Evolutionary conservation across 2,888 invertebrate species (phyloP).

Genomic region (Liodrosophila aerea): DNA sequence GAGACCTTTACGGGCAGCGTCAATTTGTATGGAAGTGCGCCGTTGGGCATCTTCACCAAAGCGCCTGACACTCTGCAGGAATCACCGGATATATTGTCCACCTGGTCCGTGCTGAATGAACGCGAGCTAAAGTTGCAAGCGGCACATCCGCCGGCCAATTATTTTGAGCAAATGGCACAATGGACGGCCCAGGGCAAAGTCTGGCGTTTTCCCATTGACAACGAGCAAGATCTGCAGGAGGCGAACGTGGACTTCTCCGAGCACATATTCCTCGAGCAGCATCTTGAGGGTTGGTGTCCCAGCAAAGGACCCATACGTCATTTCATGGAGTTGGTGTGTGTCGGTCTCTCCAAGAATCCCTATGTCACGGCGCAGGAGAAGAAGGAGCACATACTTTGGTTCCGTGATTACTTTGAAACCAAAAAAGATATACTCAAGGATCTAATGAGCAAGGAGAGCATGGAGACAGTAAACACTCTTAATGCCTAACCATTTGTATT

Average conservation of each 20-base stretch:
- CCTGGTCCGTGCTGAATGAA: conserved; percentile 87
- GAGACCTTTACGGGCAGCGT: conserved; percentile 82
- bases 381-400: conserved; percentile 95
- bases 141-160: conserved; percentile 91
- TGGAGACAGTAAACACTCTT: conserved; percentile 41
- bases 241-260: conserved; percentile 92
- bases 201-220: conserved; percentile 98
- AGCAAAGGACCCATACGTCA: conserved; percentile 94
- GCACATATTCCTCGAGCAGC: conserved; percentile 95
- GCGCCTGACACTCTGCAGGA: conserved; percentile 38
- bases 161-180: conserved; percentile 94
- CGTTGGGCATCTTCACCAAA: conserved; percentile 86
- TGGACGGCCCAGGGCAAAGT: conserved; percentile 98
- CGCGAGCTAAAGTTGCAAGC: conserved; percentile 87
- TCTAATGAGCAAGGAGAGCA: conserved; percentile 65
- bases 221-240: conserved; percentile 92
- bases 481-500: conserved; percentile 38
- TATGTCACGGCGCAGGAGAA: conserved; percentile 94
- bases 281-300: conserved; percentile 95
- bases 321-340: conserved; percentile 98
- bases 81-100: conserved; percentile 83
- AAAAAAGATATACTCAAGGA: conserved; percentile 88
- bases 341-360: conserved; percentile 96
- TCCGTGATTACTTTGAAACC: conserved; percentile 92
- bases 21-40: conserved; percentile 85